Conservation (phyloP, 2,797 vertebrate genomes). For the Erethizon dorsatum region DNA sequence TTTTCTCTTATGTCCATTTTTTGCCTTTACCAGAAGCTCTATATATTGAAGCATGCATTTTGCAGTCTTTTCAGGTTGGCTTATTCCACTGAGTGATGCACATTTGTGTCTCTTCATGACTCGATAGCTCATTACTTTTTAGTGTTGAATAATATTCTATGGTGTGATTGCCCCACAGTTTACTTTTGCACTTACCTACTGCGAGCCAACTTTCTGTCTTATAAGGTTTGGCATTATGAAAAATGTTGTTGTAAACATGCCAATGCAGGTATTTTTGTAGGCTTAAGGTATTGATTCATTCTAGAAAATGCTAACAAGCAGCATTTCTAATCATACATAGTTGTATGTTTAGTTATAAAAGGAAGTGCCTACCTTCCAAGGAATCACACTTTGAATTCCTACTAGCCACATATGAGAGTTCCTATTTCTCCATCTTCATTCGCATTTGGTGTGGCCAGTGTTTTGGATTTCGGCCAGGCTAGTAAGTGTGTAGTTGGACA, state of each 20-base stretch:
- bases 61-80: neutral
- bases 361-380: too few relatives aligned
- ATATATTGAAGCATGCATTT: neutral
- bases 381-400: neutral
- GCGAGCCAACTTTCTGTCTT: neutral
- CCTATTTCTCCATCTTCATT: neutral
- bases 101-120: neutral
- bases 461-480: neutral
- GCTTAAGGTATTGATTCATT: neutral
- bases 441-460: too few relatives aligned
- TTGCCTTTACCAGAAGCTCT: neutral
- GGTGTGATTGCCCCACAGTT: neutral
- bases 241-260: neutral
- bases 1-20: neutral
- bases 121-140: neutral
- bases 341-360: neutral
- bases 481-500: too few relatives aligned
- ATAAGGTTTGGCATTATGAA: neutral
- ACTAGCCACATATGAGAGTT: too few relatives aligned
- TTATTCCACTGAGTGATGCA: neutral
- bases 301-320: neutral
- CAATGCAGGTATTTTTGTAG: neutral
- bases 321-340: neutral
- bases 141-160: neutral
- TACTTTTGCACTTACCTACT: neutral